Conservation (phyloP, 2,113 vertebrate species). For the Dicrurus megarhynchus region DNA sequence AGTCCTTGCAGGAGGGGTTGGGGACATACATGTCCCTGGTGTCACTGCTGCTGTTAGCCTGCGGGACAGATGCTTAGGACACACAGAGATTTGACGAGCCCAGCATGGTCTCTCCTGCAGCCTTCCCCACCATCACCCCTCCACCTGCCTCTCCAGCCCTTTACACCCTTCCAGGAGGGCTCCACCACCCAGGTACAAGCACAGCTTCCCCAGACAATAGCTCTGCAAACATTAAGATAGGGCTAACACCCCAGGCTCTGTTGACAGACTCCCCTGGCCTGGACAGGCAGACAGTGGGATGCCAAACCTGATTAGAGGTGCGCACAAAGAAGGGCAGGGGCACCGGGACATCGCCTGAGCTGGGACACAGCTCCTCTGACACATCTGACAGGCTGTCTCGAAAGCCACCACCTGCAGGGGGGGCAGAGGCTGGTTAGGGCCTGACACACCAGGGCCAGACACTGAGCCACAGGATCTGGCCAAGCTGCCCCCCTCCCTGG, state of each 20-base stretch:
- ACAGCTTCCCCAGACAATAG: background rate
- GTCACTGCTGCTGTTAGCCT: slow-evolving; percentile 86
- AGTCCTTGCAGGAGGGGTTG: slow-evolving; percentile 93
- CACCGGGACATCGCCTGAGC: slow-evolving; percentile 84
- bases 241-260: background rate
- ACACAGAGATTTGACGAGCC: fast-evolving
- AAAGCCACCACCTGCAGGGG: slow-evolving; percentile 86
- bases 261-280: background rate
- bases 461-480: background rate
- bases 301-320: slow-evolving; percentile 90
- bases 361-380: slow-evolving; percentile 95
- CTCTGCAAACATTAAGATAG: background rate
- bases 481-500: background rate
- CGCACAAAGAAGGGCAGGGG: slow-evolving; percentile 92
- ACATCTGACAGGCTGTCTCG: slow-evolving; percentile 93
- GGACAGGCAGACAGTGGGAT: background rate
- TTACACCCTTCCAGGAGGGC: background rate
- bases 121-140: background rate
- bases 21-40: slow-evolving; percentile 93
- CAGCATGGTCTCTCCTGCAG: background rate
- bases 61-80: background rate
- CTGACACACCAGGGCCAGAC: background rate
- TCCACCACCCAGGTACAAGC: background rate
- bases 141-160: background rate
- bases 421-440: background rate